Evolutionary conservation across 2,113 vertebrate species (phyloP).

Genomic region (Entomyzon cyanotis): DNA sequence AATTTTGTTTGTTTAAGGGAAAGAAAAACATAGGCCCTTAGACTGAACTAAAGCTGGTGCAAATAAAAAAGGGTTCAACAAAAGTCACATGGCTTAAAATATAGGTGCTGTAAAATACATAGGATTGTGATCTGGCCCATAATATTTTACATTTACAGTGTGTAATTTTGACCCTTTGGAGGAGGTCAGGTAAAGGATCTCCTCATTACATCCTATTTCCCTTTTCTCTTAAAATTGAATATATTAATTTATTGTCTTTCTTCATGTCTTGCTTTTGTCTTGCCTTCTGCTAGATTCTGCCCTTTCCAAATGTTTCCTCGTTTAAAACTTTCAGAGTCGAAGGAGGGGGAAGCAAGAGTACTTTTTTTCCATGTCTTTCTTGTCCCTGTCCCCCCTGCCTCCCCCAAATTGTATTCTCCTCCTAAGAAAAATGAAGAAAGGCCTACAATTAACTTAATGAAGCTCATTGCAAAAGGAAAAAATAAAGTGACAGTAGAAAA

Average conservation of each 20-base stretch:
- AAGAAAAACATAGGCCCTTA: conserved; percentile 11
- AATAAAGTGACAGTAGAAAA: not conserved
- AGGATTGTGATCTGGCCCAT: not conserved
- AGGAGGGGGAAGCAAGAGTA: not conserved
- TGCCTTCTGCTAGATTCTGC: not conserved
- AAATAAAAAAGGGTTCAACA: conserved; percentile 4
- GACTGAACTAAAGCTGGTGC: conserved; percentile 13
- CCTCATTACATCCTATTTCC: not conserved
- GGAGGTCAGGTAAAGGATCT: not conserved
- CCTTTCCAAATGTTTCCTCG: not conserved
- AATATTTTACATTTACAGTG: not conserved
- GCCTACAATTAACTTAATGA: not conserved
- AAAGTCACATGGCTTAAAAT: conserved; percentile 1
- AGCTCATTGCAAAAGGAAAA: not conserved
- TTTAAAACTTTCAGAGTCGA: not conserved
- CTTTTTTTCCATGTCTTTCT: not conserved
- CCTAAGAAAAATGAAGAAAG: not conserved
- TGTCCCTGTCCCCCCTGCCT: not conserved
- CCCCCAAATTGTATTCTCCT: not conserved
- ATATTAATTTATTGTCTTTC: not conserved
- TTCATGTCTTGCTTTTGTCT: not conserved
- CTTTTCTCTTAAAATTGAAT: not conserved
- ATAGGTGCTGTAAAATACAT: not conserved
- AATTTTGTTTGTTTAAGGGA: conserved; percentile 58
- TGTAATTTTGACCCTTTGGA: not conserved